Percentiles rank a stretch among this genome's conserved stretches.
phyloP scores from a whole-genome alignment of 1,140 invertebrate genomes.

The Patella vulgata region DNA sequence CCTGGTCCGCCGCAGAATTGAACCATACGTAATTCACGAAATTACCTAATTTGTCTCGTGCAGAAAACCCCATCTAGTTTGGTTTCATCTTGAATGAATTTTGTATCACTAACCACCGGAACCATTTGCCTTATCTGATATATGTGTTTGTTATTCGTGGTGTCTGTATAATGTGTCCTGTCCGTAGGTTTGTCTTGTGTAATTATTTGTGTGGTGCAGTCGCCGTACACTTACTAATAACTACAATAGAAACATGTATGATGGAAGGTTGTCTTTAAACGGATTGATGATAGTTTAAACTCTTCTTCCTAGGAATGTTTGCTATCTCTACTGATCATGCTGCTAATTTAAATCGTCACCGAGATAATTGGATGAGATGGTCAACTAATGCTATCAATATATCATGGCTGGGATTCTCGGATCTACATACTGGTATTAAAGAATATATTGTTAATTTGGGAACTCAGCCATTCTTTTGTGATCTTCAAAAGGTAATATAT shows the following conservation, averaged over 20 bases:
- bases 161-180: too few species aligned
- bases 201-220: too few species aligned
- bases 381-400: conserved; percentile 18
- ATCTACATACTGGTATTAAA: conserved; percentile 39
- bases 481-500: conserved; percentile 35
- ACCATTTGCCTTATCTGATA: neutral
- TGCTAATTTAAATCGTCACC: conserved; percentile 28
- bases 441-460: conserved; percentile 37
- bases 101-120: too few species aligned
- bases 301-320: conserved; percentile 36
- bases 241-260: neutral
- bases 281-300: neutral
- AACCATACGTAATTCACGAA: too few species aligned
- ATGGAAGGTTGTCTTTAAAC: neutral
- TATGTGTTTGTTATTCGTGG: too few species aligned
- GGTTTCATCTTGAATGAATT: neutral
- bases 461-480: conserved; percentile 23
- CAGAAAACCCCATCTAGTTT: too few species aligned
- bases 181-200: too few species aligned
- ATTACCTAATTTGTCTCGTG: too few species aligned
- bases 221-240: too few species aligned
- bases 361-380: conserved; percentile 34
- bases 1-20: too few species aligned
- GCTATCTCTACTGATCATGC: conserved; percentile 39
- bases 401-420: conserved; percentile 43